These are phyloP conservation scores for Protophormia terraenovae DNA, from an alignment of 2,888 invertebrate genomes.

Conservation along the genomic window DNA sequence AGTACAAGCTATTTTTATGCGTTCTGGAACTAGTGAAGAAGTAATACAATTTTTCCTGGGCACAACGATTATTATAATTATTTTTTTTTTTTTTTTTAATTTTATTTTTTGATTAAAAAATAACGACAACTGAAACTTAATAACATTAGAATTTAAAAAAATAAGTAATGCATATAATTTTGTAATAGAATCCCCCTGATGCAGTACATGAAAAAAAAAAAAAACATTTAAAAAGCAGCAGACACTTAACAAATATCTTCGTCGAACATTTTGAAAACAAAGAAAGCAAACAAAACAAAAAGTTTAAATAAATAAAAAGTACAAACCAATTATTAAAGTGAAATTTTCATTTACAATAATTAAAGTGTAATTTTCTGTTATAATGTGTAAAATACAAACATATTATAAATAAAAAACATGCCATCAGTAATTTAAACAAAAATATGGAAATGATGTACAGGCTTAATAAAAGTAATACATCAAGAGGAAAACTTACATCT, in stretches of 20 bases:
- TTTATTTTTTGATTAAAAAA: too few relatives aligned
- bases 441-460: neutral
- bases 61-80: too few relatives aligned
- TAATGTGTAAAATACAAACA: neutral
- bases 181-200: too few relatives aligned
- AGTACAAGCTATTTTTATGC: too few relatives aligned
- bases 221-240: neutral
- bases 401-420: constrained; percentile 45
- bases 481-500: constrained; percentile 81
- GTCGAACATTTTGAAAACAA: neutral
- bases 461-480: neutral
- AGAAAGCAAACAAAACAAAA: neutral
- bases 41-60: too few relatives aligned
- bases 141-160: too few relatives aligned
- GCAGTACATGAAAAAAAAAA: neutral
- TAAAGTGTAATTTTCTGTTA: neutral
- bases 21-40: too few relatives aligned
- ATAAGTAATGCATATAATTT: too few relatives aligned
- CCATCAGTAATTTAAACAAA: neutral
- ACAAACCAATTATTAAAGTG: neutral
- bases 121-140: too few relatives aligned
- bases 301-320: neutral
- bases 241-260: neutral
- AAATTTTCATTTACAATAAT: neutral
- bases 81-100: too few relatives aligned